phyloP scores from a whole-genome alignment of 2,888 invertebrate species.

The Tenodera sinensis region DNA sequence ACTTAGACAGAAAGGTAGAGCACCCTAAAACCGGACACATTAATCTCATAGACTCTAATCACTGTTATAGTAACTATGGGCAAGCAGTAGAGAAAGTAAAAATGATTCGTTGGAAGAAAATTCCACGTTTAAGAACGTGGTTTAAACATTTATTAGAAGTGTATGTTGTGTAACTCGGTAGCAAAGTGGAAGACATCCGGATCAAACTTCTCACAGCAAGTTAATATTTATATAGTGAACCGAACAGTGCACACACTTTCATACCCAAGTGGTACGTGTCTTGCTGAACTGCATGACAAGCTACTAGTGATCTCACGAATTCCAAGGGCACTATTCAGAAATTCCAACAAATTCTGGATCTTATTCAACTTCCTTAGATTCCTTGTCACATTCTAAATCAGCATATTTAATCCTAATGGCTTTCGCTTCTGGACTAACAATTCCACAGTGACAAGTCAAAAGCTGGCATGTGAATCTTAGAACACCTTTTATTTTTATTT shows the following conservation, averaged over 20 bases:
- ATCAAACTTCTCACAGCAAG: not conserved
- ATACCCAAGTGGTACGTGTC: not conserved
- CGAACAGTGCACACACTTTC: not conserved
- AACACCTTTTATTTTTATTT: no score
- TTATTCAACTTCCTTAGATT: not conserved
- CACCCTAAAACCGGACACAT: no score
- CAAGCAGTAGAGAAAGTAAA: no score
- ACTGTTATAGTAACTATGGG: no score
- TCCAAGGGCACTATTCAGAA: not conserved
- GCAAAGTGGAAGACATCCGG: no score
- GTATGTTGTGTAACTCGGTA: no score
- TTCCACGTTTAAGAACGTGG: no score
- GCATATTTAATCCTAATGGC: not conserved
- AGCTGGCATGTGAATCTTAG: no score
- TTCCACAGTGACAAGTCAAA: not conserved
- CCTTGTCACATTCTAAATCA: not conserved
- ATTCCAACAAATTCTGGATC: not conserved
- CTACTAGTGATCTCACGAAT: not conserved
- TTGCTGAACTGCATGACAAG: not conserved
- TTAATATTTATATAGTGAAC: not conserved
- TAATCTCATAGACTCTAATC: no score
- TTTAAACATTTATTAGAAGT: no score
- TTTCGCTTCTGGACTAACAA: not conserved
- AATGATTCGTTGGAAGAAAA: no score
- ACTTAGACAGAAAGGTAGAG: no score